Evolutionary conservation across 2,113 vertebrate genomes (phyloP), one percentile per base, ranked within the genome.

Genomic region (Triplophysa tibetana): DNA sequence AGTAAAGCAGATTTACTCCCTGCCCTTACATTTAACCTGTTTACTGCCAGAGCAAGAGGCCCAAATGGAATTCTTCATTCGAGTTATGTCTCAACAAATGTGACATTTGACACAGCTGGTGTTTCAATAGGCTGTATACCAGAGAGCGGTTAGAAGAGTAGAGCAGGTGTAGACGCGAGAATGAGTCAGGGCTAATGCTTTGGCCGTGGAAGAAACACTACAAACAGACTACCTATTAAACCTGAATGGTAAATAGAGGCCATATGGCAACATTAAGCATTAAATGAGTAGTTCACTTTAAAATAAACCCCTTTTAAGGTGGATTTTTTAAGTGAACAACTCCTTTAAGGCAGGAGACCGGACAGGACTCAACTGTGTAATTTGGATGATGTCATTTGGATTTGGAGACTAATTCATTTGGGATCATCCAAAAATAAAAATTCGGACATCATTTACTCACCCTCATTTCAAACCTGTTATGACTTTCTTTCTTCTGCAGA

Each of bases 71-170:
- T 43, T 41, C 54, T 43, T 43, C n/a, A 60, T 74, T 43, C 29
- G 41, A 74, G 33, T 74, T 74, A 43, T 74, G 56, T 43, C 54
- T 74, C n/a, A 0, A 14, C 54, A 43, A 74, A 74, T 74, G 14
- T 74, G 70, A 74, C 70, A 74, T 74, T 74, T 74, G 70, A 74
- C 70, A 74, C 70, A 74, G 70, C 70, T 74, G 70, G 70, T 43
- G 54, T 38, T 73, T 60, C 70, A 73, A 60, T 60, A 60, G 29
- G 29, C 33, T 23, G 52, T 73, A 43, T 33, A 73, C 54, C 8
- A 60, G 70, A 73, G 70, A 73, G 54, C 6, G 58, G 69, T 14
- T 19, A 56, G 69, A 56, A 16, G 10, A 23, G 48, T 70, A 16
- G 43, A 50, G 23, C 68, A 70, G 23, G 68, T 70, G 54, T 43